Evolutionary conservation across 1,140 invertebrate species (phyloP).

Genomic region (Psilanteris sp.): DNA sequence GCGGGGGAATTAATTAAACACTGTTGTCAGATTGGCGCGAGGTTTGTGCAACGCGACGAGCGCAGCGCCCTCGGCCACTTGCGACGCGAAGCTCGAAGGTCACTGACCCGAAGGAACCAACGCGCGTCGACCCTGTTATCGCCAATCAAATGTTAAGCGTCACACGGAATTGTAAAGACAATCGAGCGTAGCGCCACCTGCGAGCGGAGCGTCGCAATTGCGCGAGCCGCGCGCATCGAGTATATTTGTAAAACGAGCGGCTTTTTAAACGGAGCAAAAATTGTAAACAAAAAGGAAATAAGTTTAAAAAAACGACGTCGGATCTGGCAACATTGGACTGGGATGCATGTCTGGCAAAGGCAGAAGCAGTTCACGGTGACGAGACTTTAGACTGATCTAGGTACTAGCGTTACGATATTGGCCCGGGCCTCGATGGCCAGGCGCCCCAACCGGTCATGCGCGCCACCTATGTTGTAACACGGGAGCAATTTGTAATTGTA

Average conservation of each 20-base stretch:
- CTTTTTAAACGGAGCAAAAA: too few relatives aligned
- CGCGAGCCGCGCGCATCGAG: too few relatives aligned
- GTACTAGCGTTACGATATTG: constrained; percentile 79
- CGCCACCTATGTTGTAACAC: background rate
- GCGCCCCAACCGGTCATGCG: constrained; percentile 64
- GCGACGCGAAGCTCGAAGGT: constrained; percentile 3
- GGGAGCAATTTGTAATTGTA: too few relatives aligned
- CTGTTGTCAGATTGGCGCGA: constrained; percentile 55
- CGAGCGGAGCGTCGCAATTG: too few relatives aligned
- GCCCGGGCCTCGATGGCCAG: constrained; percentile 64
- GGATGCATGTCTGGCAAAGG: constrained; percentile 71
- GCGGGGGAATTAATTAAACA: constrained; percentile 75
- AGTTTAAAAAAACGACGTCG: constrained; percentile 14
- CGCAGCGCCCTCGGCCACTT: constrained; percentile 14
- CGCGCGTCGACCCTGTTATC: too few relatives aligned
- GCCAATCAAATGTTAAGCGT: too few relatives aligned
- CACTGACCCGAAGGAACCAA: too few relatives aligned
- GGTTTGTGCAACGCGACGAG: constrained; percentile 17
- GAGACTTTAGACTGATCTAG: constrained; percentile 81
- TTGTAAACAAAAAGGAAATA: too few relatives aligned
- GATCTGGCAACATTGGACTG: constrained; percentile 55
- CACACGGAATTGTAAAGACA: too few relatives aligned
- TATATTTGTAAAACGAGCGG: too few relatives aligned
- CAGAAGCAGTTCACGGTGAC: constrained; percentile 79
- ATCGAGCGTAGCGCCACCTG: background rate